A percentile compares a stretch with the other conserved stretches of the same genome.
Conservation (phyloP, 2,797 vertebrate species). For the Phalloptychus januarius region DNA sequence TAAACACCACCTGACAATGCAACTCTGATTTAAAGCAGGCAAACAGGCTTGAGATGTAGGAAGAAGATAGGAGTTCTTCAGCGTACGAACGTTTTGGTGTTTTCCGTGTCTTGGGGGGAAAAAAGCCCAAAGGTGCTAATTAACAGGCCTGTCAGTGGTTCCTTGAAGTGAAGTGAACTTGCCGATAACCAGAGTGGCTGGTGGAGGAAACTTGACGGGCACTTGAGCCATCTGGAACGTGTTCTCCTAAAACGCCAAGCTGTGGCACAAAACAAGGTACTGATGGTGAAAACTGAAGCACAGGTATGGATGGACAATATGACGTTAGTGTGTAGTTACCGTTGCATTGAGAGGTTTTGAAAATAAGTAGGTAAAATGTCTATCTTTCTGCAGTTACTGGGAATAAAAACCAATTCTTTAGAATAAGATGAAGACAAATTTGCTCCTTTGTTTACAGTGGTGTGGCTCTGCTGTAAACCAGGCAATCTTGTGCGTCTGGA, state of each 20-base stretch:
- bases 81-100: constrained; percentile 37
- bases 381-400: constrained; percentile 12
- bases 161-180: constrained; percentile 81
- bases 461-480: constrained; percentile 34
- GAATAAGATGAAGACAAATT: constrained; percentile 15
- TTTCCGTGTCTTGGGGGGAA: constrained; percentile 37
- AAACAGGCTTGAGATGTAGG: constrained; percentile 15
- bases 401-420: constrained; percentile 1
- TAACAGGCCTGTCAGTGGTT: constrained; percentile 82
- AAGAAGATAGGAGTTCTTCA: constrained; percentile 25
- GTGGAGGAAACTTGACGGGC: constrained; percentile 60
- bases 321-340: neutral
- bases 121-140: constrained; percentile 77
- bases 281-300: constrained; percentile 10
- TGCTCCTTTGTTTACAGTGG: constrained; percentile 16
- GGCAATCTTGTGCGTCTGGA: constrained; percentile 55
- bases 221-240: constrained; percentile 77
- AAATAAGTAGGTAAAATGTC: constrained; percentile 12
- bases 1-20: neutral
- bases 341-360: constrained; percentile 13
- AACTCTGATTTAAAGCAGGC: constrained; percentile 15
- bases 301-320: constrained; percentile 8
- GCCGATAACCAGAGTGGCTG: constrained; percentile 77
- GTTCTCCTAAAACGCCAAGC: constrained; percentile 57
- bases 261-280: constrained; percentile 40